Evolutionary conservation across 2,113 vertebrate species (phyloP).

Genomic region (Caranx melampygus): DNA sequence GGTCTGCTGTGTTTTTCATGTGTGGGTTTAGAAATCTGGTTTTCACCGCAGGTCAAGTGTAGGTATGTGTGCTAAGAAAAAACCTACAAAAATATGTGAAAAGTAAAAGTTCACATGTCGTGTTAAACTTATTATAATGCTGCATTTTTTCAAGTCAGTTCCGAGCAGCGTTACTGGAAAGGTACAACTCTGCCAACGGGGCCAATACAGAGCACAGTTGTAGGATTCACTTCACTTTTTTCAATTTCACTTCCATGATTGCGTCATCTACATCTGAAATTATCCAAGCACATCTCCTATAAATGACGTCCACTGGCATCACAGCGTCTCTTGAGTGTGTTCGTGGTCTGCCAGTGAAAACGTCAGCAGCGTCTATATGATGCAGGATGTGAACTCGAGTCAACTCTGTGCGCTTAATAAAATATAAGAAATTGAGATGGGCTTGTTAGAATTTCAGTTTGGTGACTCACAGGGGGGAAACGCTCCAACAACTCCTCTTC

Average conservation of each 20-base stretch:
- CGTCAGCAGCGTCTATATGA: not conserved
- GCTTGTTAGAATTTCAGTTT: not conserved
- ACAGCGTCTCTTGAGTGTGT: not conserved
- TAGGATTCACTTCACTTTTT: slow-evolving; percentile 15
- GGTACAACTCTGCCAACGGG: not conserved
- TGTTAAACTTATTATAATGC: too few relatives aligned
- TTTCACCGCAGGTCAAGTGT: slow-evolving; percentile 37
- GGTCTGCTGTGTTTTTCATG: slow-evolving; percentile 32
- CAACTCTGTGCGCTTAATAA: not conserved
- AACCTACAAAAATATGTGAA: too few relatives aligned
- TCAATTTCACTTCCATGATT: slow-evolving; percentile 28
- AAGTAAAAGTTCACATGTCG: too few relatives aligned
- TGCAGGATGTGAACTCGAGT: slow-evolving; percentile 22
- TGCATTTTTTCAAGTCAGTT: not conserved
- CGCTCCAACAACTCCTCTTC: slow-evolving; percentile 10
- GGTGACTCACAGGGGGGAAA: slow-evolving; percentile 49
- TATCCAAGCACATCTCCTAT: not conserved
- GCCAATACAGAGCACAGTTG: not conserved
- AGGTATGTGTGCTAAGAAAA: not conserved
- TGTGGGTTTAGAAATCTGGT: slow-evolving; percentile 42
- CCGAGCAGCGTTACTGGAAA: not conserved
- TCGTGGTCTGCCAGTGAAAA: slow-evolving; percentile 8
- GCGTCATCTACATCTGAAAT: slow-evolving; percentile 1
- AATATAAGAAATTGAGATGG: not conserved
- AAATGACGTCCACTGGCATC: not conserved